Base-by-base conservation (phyloP, 2,888 invertebrate species). In the Trichacis sp. region DNA sequence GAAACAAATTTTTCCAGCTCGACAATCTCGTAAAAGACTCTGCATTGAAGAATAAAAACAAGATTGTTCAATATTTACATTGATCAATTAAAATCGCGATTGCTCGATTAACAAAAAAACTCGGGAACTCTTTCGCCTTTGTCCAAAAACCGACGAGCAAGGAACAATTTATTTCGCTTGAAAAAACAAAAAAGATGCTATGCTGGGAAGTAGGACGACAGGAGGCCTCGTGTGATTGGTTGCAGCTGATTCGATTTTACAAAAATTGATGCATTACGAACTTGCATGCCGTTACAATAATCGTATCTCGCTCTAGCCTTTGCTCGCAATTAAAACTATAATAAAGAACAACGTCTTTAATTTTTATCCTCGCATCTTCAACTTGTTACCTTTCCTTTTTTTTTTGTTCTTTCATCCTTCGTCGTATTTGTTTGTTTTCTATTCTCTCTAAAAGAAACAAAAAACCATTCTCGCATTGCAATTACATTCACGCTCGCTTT, bases 241-340 rank as follows among this genome's bases (percentile, higher is more conserved):
- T 68, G 67, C 66, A 66, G 69, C 71, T 70, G 71, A 74, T 58
- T 61, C 43, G 43, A 56, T 5, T 55, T 62, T 38, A 46, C 53
- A 71, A 69, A 73, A 72, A 70, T 70, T 75, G 70, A 71, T 72
- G 71, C 73, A 73, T 74, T 70, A 69, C 72, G 57, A 68, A 67
- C 69, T 72, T 68, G n/a, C n/a, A n/a, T 64, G 48, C 59, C 47
- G 33, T 65, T 52, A 61, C 59, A 54, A 65, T 72, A 71, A 65
- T 72, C 72, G 61, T 47, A 36, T 57, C 72, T 64, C 72, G 33
- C 43, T 46, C 19, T 65, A 73, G 74, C 73, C 73, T 69, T 70
- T 64, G 36, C 40, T 50, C 76, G 69, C 73, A 78, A 74, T 80
- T 77, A 73, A 74, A 77, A 78, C 73, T 77, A 78, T 75, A 74